Percentiles rank a stretch among this genome's conserved stretches.
Evolutionary conservation across 2,113 vertebrate genomes (phyloP).

Genomic region (Phasianus colchicus): DNA sequence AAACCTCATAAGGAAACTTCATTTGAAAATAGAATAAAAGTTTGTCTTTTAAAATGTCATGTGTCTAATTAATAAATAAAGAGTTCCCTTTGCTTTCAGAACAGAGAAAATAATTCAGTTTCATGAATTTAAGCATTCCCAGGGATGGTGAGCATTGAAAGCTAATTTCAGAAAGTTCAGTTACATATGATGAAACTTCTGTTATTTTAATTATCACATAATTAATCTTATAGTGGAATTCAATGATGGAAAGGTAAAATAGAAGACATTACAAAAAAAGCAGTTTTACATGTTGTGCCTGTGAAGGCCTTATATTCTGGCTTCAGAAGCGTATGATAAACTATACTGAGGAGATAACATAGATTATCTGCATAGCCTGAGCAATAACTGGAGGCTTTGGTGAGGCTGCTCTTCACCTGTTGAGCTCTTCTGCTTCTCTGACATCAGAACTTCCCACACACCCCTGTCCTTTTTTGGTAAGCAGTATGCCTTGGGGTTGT

Average conservation of each 20-base stretch:
- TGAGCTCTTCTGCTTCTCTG: background rate
- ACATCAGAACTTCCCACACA: background rate
- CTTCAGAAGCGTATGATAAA: background rate
- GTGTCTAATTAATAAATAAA: constrained; percentile 11
- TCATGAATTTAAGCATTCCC: background rate
- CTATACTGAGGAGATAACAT: background rate
- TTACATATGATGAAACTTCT: background rate
- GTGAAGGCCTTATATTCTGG: background rate
- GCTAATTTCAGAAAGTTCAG: background rate
- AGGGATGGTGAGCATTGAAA: background rate
- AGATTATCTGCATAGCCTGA: background rate
- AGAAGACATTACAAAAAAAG: background rate
- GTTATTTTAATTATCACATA: background rate
- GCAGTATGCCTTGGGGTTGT: background rate
- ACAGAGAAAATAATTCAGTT: background rate
- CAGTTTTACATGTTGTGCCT: background rate
- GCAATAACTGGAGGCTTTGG: background rate
- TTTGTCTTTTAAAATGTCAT: background rate
- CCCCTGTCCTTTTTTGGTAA: background rate
- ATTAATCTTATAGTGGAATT: background rate
- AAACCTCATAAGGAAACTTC: constrained; percentile 10
- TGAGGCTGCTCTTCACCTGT: background rate
- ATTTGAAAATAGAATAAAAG: background rate
- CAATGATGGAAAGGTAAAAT: background rate
- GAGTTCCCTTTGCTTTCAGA: background rate